A percentile compares a stretch with the other conserved stretches of the same genome.
These are phyloP conservation scores for Tetropium fuscum DNA, from an alignment of 2,888 invertebrate genomes.

Conservation along the genomic window DNA sequence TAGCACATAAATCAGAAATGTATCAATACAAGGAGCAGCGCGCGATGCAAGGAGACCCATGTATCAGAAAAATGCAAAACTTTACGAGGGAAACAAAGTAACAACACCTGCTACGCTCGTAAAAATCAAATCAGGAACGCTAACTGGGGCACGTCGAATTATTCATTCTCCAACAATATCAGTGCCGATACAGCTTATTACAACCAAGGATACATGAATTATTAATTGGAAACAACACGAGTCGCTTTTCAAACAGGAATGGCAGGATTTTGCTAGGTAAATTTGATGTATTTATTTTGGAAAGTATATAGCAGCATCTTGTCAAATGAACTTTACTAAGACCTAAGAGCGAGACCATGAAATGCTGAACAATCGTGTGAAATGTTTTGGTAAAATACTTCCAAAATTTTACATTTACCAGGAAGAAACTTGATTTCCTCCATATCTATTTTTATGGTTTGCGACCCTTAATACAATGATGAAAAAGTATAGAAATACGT, in stretches of 20 bases:
- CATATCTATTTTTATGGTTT: no score
- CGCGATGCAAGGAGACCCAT: constrained; percentile 6
- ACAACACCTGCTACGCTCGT: constrained; percentile 45
- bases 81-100: constrained; percentile 46
- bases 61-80: constrained; percentile 44
- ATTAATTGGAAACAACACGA: constrained; percentile 3
- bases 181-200: background rate
- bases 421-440: no score
- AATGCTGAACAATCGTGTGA: no score
- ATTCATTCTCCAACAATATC: constrained; percentile 19
- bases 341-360: no score
- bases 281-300: no score
- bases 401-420: no score
- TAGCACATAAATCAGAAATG: constrained; percentile 18
- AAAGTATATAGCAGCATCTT: no score
- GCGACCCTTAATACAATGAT: no score
- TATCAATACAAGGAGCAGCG: constrained; percentile 17
- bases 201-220: constrained; percentile 5
- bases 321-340: no score
- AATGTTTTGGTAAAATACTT: no score
- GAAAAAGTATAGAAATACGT: no score
- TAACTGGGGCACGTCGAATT: constrained; percentile 19
- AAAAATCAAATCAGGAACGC: constrained; percentile 36
- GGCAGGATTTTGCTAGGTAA: no score
- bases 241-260: background rate